Conservation (phyloP, 2,888 invertebrate species). For the Trichogramma evanescens region DNA sequence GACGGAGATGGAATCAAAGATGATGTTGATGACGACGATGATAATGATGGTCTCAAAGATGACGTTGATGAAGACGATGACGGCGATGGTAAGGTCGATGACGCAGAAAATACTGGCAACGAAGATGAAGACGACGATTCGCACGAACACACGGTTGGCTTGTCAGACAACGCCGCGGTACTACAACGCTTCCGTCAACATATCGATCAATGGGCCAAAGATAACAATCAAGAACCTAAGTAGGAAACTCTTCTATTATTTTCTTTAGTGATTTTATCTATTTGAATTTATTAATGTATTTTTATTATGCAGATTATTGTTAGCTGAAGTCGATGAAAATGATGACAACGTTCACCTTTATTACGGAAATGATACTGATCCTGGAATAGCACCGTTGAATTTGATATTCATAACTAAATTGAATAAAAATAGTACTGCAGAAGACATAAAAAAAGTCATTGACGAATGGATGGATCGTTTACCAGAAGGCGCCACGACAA, state of each 20-base stretch:
- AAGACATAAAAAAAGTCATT: constrained; percentile 28
- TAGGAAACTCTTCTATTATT: constrained; percentile 18
- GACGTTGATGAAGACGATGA: neutral
- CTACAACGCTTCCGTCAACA: constrained; percentile 29
- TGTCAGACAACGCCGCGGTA: constrained; percentile 26
- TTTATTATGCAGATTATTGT: constrained; percentile 30
- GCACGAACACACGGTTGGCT: neutral
- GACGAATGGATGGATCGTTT: constrained; percentile 32
- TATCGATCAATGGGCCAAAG: constrained; percentile 30
- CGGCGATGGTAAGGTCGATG: neutral
- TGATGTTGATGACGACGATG: constrained; percentile 2
- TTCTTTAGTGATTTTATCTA: neutral
- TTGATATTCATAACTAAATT: constrained; percentile 33
- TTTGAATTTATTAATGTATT: neutral
- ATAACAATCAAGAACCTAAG: constrained; percentile 29
- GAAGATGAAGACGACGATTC: neutral
- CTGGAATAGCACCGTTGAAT: constrained; percentile 35
- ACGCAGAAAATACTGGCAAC: neutral
- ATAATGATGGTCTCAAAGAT: neutral
- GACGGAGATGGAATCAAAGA: constrained; percentile 3
- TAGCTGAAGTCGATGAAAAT: constrained; percentile 33
- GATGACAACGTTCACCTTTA: constrained; percentile 31
- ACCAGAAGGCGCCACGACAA: constrained; percentile 35
- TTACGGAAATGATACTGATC: constrained; percentile 34
- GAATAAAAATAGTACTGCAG: constrained; percentile 28